Conservation (phyloP, 2,113 vertebrate genomes). For the Okapia johnstoni region DNA sequence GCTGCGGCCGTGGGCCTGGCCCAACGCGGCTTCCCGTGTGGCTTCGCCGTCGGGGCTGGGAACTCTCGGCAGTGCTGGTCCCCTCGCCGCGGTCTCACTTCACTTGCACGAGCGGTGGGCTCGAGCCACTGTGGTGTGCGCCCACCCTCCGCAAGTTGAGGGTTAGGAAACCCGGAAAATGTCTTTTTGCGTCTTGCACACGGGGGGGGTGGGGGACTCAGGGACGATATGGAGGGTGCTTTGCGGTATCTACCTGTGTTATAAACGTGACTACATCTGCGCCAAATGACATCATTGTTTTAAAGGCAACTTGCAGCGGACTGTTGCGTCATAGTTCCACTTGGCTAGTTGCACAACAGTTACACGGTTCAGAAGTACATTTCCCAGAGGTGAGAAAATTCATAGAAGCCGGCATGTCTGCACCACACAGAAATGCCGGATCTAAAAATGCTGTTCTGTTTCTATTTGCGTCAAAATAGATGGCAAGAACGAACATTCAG, state of each 20-base stretch:
- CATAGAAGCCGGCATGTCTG: slow-evolving; percentile 40
- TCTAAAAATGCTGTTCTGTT: slow-evolving; percentile 40
- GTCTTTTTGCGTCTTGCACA: not conserved
- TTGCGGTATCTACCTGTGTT: slow-evolving; percentile 1
- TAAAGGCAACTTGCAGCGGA: slow-evolving; percentile 65
- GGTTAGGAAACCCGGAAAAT: not conserved
- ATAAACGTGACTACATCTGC: slow-evolving; percentile 46
- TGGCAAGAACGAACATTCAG: slow-evolving; percentile 22
- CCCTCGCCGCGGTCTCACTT: not conserved
- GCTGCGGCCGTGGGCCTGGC: not conserved
- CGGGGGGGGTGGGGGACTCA: not conserved
- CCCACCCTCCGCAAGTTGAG: slow-evolving; percentile 3
- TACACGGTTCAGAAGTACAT: slow-evolving; percentile 25
- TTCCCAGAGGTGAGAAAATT: slow-evolving; percentile 50
- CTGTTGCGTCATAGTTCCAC: slow-evolving; percentile 73
- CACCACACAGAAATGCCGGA: not conserved
- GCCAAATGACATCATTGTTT: slow-evolving; percentile 46
- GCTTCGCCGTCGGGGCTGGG: not conserved
- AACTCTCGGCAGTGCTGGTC: not conserved
- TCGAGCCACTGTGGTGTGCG: not conserved
- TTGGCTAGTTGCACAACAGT: not conserved
- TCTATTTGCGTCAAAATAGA: slow-evolving; percentile 37
- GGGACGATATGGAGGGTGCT: not conserved
- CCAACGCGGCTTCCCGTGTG: not conserved
- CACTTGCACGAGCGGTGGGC: not conserved